Evolutionary conservation across 2,113 vertebrate genomes (phyloP), one percentile per base, ranked within the genome.

Genomic region (Tragelaphus strepsiceros): DNA sequence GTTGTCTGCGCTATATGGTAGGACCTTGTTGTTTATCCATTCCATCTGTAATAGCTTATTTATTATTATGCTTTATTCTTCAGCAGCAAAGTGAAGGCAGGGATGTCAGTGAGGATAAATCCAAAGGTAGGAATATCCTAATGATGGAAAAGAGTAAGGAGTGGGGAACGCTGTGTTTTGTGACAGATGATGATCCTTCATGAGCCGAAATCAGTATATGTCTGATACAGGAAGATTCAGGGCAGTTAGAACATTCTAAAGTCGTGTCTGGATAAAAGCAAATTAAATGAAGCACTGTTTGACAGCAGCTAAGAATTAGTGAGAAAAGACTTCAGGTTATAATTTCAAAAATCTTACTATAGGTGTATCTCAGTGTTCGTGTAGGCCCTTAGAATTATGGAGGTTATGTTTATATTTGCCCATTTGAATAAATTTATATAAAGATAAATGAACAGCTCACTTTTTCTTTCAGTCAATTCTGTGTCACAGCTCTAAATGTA

Each of bases 341-440:
- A 35, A 77, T 90, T 85, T 21, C 0, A 71, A 59, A 91, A 88
- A 9, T 89, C 30, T 58, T 35, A 80, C n/a, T 80, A 88, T 62
- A 86, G 96, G n/a, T 89, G 5, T 83, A 13, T 86, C 56, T 93
- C 64, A n/a, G 0, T 94, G 8, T 59, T 85, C 54, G 2, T 64
- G 32, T 39, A n/a, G n/a, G 61, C 24, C 56, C 49, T n/a, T 92
- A 80, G 62, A 87, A 83, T 95, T 82, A 80, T 53, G 82, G 88
- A 81, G 16, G 39, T 49, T 85, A 15, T 74, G 46, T 83, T 83
- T 90, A 86, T 91, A 30, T 87, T 90, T 94, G 28, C 32, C 56
- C 82, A 19, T 92, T 92, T 82, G 32, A 51, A 82, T 90, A 86
- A 17, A 88, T 64, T 92, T 90, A 59, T 39, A 17, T 67, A 53